A percentile compares a stretch with the other conserved stretches of the same genome.
phyloP scores from a whole-genome alignment of 2,113 vertebrate species.

The Ctenodactylus gundi region DNA sequence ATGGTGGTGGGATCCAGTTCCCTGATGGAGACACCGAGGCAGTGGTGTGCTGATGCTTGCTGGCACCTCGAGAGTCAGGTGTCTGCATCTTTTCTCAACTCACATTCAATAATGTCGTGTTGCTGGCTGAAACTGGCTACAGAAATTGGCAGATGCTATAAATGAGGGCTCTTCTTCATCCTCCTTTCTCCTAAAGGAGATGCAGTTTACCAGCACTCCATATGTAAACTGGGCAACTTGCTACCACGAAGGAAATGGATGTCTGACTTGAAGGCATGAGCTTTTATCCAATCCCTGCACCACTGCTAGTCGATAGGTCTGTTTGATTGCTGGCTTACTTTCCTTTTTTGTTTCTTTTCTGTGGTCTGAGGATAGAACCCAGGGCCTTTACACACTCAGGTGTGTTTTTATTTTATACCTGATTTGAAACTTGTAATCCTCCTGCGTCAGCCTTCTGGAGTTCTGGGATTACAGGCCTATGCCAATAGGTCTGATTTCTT shows the following conservation, averaged over 20 bases:
- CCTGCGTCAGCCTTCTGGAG: too few species aligned
- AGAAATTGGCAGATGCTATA: background rate
- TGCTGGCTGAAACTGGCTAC: background rate
- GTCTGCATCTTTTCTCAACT: background rate
- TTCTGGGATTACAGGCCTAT: too few species aligned
- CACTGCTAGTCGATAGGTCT: background rate
- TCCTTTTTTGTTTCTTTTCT: too few species aligned
- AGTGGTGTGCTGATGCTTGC: background rate
- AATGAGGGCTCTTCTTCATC: background rate
- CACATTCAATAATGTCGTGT: background rate
- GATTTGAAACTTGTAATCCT: too few species aligned
- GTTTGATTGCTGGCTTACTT: too few species aligned
- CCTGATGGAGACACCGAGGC: background rate
- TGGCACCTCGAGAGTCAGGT: fast-evolving
- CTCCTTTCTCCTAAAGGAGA: background rate
- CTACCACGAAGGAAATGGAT: background rate
- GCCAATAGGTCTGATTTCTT: too few species aligned
- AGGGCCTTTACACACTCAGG: too few species aligned
- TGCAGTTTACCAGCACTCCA: fast-evolving
- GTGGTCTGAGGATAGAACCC: too few species aligned
- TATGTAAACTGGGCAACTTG: background rate
- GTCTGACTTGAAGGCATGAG: background rate
- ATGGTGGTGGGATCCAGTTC: background rate
- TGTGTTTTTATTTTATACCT: too few species aligned
- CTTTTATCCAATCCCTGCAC: background rate